phyloP scores from a whole-genome alignment of 2,113 vertebrate genomes.

The Pollachius pollachius region DNA sequence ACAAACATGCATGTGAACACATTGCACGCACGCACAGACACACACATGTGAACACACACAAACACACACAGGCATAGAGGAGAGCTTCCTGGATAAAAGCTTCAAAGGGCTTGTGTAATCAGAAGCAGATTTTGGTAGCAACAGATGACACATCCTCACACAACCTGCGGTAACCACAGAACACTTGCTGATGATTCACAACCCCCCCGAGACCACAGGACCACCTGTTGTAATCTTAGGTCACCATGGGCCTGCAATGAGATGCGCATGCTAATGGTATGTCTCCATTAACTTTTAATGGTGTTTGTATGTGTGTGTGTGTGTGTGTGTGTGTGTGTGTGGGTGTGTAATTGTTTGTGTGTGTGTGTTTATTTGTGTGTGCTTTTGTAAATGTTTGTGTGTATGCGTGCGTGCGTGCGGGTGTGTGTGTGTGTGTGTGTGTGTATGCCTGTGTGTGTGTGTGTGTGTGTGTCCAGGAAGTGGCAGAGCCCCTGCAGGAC shows the following conservation, averaged over 20 bases:
- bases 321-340: neutral
- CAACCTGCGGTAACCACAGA: slow-evolving; percentile 33
- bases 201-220: neutral
- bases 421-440: neutral
- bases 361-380: neutral
- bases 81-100: slow-evolving; percentile 20
- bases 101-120: neutral
- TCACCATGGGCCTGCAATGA: slow-evolving; percentile 9
- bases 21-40: slow-evolving; percentile 10
- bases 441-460: neutral
- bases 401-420: slow-evolving; percentile 18
- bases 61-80: slow-evolving; percentile 15
- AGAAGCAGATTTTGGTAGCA: too few relatives aligned
- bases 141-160: slow-evolving; percentile 18
- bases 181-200: slow-evolving; percentile 24
- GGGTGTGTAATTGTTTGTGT: neutral
- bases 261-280: slow-evolving; percentile 21
- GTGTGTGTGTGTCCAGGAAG: slow-evolving; percentile 78
- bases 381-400: slow-evolving; percentile 15
- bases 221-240: slow-evolving; percentile 43
- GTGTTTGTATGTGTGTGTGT: slow-evolving; percentile 1
- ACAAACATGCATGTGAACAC: neutral
- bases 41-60: neutral
- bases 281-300: slow-evolving; percentile 33
- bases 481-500: slow-evolving; percentile 94